Base-by-base conservation (phyloP, 2,113 vertebrate species). In the Emydocephalus ijimae region DNA sequence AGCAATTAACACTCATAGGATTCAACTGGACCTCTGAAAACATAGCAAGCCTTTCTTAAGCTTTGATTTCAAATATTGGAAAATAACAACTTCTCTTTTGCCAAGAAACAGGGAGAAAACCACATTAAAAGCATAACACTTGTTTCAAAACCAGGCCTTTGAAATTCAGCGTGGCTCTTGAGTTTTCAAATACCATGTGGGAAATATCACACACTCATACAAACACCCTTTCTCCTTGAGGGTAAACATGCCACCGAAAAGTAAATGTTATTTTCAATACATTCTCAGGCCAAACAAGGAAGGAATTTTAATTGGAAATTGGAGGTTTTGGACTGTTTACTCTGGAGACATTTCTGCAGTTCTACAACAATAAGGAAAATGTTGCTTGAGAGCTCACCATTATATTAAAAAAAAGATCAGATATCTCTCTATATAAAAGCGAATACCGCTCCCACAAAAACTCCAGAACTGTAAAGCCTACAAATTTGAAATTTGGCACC, bases 61-160 rank as follows among this genome's bases (percentile, higher is more conserved):
- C 34, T 81, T 39, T 39, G 18, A 9, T 81, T 21, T 39, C 74
- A 81, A 81, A 39, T 39, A 81, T 43, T 21, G 6, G 74, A 43
- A 20, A 20, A 81, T 81, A 43, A 81, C 34, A 9, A 91, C 11
- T 43, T 94, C 96, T 94, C 59, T 91, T 93, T 96, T 96, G 93
- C 90, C 85, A 64, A 26, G 26, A 23, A 39, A 34, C 34, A 4
- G 45, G 20, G 15, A 21, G n/a, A 29, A 85, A 34, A 23, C 45
- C 91, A 85, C 69, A 59, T 95, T 92, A 89, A 26, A 23, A 52
- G 93, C 87, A 26, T 87, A 93, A 93, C 26, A 23, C 26, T 52
- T 87, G 43, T 9, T 43, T 64, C 39, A 24, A 69, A 87, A 88
- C 39, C 29, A 43, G 26, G 5, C 20, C 59, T 50, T 88, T n/a